These are phyloP conservation scores for Brachirus orientalis DNA, from an alignment of 2,113 vertebrate genomes.

Conservation along the genomic window DNA sequence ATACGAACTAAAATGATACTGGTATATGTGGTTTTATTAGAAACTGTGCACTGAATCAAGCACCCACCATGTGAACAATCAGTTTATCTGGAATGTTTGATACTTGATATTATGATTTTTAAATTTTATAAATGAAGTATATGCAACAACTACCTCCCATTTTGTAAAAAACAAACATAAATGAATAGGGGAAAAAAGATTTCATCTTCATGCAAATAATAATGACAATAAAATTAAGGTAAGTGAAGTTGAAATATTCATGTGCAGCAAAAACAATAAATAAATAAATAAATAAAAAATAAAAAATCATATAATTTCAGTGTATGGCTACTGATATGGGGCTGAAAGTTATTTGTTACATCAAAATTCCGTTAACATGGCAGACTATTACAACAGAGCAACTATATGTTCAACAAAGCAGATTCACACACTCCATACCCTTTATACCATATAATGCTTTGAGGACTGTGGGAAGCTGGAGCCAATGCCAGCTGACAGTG, in stretches of 20 bases:
- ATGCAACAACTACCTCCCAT: constrained; percentile 22
- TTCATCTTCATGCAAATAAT: constrained; percentile 61
- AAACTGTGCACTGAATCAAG: constrained; percentile 67
- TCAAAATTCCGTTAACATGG: background rate
- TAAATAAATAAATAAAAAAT: too few species aligned
- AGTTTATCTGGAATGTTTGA: constrained; percentile 67
- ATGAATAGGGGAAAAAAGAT: constrained; percentile 3
- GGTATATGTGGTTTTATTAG: constrained; percentile 68
- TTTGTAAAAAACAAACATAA: constrained; percentile 1
- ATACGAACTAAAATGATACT: constrained; percentile 28
- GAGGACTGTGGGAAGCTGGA: background rate
- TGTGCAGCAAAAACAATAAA: constrained; percentile 18
- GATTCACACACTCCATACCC: background rate
- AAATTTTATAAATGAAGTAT: constrained; percentile 30
- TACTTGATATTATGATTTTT: too few species aligned
- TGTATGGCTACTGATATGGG: constrained; percentile 53
- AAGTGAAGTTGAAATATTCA: constrained; percentile 27
- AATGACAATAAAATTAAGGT: constrained; percentile 26
- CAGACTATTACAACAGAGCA: constrained; percentile 1
- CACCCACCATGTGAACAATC: constrained; percentile 67
- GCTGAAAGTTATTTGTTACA: constrained; percentile 30
- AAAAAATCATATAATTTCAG: constrained; percentile 30
- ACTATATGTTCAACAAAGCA: constrained; percentile 4
- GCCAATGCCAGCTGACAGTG: background rate
- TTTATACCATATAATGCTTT: background rate